Base-by-base conservation (phyloP, 1,140 invertebrate species). In the Anthonomus grandis region DNA sequence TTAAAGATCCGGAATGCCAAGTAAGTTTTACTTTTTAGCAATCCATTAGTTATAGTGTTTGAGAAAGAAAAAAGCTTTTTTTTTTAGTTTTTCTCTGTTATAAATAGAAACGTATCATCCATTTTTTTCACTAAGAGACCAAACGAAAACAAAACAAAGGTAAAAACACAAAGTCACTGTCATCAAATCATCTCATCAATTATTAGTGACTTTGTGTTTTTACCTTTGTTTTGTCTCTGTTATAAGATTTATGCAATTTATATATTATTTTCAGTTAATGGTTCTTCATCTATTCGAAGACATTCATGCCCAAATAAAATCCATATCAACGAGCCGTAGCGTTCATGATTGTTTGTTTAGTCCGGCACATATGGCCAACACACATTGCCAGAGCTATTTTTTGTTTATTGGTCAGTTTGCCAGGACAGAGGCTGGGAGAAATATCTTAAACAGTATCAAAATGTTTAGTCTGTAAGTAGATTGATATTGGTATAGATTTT, bases 331-430 rank as follows among this genome's bases (percentile, higher is more conserved):
- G 8, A 80, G 86, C 12, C 81, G 83, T 64, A 86, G 87, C 53
- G 86, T 89, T 0, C 88, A 93, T 66, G 90, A 95, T 69, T 91
- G 90, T 62, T 75, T 95, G 0, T 89, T 97, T 58, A 94, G 90
- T 72, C 92, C 93, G 0, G 83, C 87, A 55, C 87, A 91, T 69
- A 85, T 97, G 77, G 81, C 84, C 44, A 91, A 86, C 59, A 94
- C 91, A 4, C 87, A 93, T 70, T 91, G 90, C 71, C 92, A 95
- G 72, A 87, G 89, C 72, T 97, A 97, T 76, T 98, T 97, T 71
- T 76, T 97, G 2, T 91, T 95, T 65, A 83, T 97, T 44, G 95
- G 94, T 1, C 86, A 90, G 59, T 77, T 97, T 49, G 91, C 86
- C 56, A 84, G 86, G 41, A 83, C 83, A n/a, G 76, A 78, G 31